phyloP scores from a whole-genome alignment of 2,888 invertebrate species.

The Oscheius sp. region DNA sequence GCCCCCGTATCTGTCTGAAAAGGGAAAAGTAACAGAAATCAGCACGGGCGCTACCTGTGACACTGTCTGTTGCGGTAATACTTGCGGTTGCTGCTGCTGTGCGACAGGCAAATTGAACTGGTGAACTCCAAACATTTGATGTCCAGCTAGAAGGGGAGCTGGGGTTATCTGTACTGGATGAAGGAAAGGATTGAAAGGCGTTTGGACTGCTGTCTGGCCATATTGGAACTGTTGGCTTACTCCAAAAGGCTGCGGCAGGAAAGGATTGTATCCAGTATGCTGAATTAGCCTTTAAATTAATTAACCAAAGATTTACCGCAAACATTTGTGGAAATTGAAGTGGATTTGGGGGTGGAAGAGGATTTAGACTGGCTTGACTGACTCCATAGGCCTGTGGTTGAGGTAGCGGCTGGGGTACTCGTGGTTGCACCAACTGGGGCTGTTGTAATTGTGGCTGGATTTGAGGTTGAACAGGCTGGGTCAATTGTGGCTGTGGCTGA shows the following conservation, averaged over 20 bases:
- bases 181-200: not conserved
- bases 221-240: constrained; percentile 35
- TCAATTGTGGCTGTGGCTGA: constrained; percentile 33
- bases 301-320: constrained; percentile 20
- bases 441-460: not conserved
- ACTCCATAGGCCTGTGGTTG: constrained; percentile 21
- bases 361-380: constrained; percentile 26
- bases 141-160: not conserved
- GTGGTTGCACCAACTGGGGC: constrained; percentile 8
- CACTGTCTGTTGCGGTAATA: not conserved
- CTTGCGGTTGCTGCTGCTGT: not conserved
- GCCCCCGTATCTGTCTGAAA: not conserved
- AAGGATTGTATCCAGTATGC: constrained; percentile 9
- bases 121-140: constrained; percentile 1
- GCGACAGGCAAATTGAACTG: not conserved
- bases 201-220: not conserved
- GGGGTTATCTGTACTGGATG: constrained; percentile 5
- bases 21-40: not conserved
- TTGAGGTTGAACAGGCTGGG: not conserved
- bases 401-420: constrained; percentile 19
- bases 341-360: constrained; percentile 30
- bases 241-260: constrained; percentile 32
- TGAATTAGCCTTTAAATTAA: not conserved
- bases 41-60: constrained; percentile 1
- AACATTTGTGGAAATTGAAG: constrained; percentile 27